A percentile compares a stretch with the other conserved stretches of the same genome.
These are phyloP conservation scores for Hydrocynus forskahlii DNA, from an alignment of 2,797 vertebrate species.

Conservation along the genomic window DNA sequence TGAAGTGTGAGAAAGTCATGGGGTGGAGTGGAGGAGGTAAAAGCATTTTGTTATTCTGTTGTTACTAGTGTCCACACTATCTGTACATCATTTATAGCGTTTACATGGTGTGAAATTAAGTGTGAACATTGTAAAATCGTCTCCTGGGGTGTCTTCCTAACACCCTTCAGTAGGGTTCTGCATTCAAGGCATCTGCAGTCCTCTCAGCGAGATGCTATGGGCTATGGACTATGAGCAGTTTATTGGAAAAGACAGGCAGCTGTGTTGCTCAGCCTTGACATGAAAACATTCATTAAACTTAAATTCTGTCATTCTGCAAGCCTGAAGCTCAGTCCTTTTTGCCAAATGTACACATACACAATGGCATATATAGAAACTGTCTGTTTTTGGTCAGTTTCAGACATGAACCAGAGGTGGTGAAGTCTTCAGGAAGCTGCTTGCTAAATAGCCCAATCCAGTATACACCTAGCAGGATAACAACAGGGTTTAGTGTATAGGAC, in stretches of 20 bases:
- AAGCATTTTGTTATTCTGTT: not conserved
- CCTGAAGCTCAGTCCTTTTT: not conserved
- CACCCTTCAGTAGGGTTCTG: conserved; percentile 16
- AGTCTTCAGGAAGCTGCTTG: not conserved
- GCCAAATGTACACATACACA: not conserved
- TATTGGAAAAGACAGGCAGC: conserved; percentile 1
- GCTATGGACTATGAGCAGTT: conserved; percentile 6
- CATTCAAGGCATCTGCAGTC: conserved; percentile 18
- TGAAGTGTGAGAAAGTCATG: too few relatives aligned
- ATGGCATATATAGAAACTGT: not conserved
- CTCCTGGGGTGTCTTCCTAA: conserved; percentile 28
- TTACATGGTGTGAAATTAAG: conserved; percentile 46
- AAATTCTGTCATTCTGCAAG: not conserved
- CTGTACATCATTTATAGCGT: conserved; percentile 29
- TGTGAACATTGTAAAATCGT: conserved; percentile 44
- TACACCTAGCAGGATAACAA: not conserved
- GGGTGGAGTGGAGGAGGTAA: too few relatives aligned
- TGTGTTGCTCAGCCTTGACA: not conserved
- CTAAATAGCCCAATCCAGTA: not conserved
- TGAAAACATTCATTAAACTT: conserved; percentile 5
- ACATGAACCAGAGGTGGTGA: not conserved
- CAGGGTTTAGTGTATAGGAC: not conserved
- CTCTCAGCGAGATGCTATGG: conserved; percentile 17
- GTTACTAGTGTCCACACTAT: not conserved
- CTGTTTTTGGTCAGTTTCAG: not conserved